Percentiles rank a stretch among this genome's conserved stretches.
Evolutionary conservation across 2,113 vertebrate genomes (phyloP).

Genomic region (Otolemur garnettii): DNA sequence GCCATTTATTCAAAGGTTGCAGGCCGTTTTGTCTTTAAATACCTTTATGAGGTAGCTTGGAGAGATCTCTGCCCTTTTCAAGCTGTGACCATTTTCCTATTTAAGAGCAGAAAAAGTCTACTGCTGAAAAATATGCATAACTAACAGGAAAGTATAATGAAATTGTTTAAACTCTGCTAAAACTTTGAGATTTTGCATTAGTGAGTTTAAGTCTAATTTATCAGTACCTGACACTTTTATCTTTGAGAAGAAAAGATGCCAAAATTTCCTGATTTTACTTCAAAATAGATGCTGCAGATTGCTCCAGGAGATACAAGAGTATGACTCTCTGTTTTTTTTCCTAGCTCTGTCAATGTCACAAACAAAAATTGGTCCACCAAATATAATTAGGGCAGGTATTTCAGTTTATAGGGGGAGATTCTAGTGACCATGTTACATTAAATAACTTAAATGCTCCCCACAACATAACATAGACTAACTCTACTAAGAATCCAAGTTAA

Average conservation of each 20-base stretch:
- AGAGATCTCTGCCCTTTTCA: slow-evolving; percentile 65
- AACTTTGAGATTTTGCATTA: neutral
- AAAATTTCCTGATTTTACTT: slow-evolving; percentile 11
- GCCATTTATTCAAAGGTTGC: slow-evolving; percentile 59
- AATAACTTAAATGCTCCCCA: neutral
- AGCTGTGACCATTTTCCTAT: slow-evolving; percentile 9
- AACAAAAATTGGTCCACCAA: neutral
- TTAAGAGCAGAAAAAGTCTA: slow-evolving; percentile 44
- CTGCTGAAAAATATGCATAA: slow-evolving; percentile 63
- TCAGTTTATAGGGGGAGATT: neutral
- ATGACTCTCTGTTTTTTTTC: neutral
- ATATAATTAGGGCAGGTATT: neutral
- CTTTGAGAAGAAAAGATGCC: neutral
- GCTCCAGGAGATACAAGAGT: neutral
- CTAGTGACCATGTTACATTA: neutral
- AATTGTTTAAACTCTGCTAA: slow-evolving; percentile 26
- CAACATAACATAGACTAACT: neutral
- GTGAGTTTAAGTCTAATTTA: slow-evolving; percentile 20
- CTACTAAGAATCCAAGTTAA: neutral
- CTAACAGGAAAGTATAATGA: slow-evolving; percentile 56
- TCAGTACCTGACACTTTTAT: slow-evolving; percentile 5
- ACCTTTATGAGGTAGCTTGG: slow-evolving; percentile 78
- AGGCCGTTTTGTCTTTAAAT: slow-evolving; percentile 58
- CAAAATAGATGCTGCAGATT: neutral
- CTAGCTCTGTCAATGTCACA: neutral